A percentile compares a stretch with the other conserved stretches of the same genome.
These are phyloP conservation scores for Heptranchias perlo DNA, from an alignment of 2,113 vertebrate species.

Conservation along the genomic window DNA sequence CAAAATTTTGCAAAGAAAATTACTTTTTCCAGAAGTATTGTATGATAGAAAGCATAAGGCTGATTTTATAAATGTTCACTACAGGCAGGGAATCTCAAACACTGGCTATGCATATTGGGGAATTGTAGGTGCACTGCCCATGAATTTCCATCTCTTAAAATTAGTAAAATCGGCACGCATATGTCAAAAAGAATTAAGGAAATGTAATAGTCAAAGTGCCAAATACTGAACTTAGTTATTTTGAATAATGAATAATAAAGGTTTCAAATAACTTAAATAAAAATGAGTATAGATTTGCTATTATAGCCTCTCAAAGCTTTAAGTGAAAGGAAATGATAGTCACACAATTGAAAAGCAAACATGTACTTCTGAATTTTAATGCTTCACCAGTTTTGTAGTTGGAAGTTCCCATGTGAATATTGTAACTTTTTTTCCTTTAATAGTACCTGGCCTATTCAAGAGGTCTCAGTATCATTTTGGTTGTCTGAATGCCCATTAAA, in stretches of 20 bases:
- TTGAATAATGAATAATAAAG: neutral
- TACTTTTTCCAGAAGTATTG: neutral
- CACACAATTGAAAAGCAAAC: neutral
- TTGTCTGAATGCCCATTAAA: constrained; percentile 39
- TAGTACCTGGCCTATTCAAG: constrained; percentile 25
- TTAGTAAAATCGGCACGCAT: neutral
- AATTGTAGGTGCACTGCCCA: neutral
- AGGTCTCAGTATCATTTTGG: constrained; percentile 41
- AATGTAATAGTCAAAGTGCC: neutral
- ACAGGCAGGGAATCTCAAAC: neutral
- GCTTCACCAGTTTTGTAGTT: neutral
- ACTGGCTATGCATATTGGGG: neutral
- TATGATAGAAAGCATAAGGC: neutral
- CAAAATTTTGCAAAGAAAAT: neutral
- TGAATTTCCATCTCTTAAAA: neutral
- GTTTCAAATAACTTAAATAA: neutral
- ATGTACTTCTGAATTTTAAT: neutral
- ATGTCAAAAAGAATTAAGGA: neutral
- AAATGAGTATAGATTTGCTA: neutral
- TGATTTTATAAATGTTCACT: neutral
- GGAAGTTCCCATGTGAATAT: neutral
- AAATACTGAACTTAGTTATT: neutral
- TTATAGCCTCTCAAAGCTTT: neutral
- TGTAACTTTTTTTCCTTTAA: neutral
- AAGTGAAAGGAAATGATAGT: neutral